phyloP scores from a whole-genome alignment of 2,888 invertebrate genomes.

The Conops quadrifasciatus region DNA sequence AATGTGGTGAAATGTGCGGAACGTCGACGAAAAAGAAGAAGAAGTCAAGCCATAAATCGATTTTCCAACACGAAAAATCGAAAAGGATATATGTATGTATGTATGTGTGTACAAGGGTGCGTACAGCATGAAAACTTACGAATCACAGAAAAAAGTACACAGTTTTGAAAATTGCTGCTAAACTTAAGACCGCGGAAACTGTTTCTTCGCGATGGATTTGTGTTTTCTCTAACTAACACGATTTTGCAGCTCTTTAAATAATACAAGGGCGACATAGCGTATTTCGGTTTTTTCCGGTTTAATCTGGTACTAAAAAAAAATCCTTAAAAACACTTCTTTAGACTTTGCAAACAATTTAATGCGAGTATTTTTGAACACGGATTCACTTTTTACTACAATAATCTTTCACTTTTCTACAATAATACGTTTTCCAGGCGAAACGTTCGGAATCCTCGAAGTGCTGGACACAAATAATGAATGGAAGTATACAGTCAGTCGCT shows the following conservation, averaged over 20 bases:
- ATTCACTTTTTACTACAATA: slow-evolving; percentile 1
- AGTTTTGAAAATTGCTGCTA: slow-evolving; percentile 33
- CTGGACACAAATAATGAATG: slow-evolving; percentile 36
- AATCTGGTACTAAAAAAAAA: too few relatives aligned
- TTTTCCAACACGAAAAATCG: slow-evolving; percentile 20
- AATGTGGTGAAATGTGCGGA: background rate
- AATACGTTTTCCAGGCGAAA: slow-evolving; percentile 7
- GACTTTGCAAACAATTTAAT: too few relatives aligned
- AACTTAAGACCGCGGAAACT: slow-evolving; percentile 23
- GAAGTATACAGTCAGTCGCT: slow-evolving; percentile 17
- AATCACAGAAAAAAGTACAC: slow-evolving; percentile 45
- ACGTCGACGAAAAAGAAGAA: background rate
- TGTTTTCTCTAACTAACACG: slow-evolving; percentile 32
- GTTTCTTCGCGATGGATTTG: slow-evolving; percentile 19
- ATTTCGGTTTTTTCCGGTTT: too few relatives aligned
- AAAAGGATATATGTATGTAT: background rate
- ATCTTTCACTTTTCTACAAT: slow-evolving; percentile 2
- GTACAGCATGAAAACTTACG: slow-evolving; percentile 42
- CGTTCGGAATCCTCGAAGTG: slow-evolving; percentile 21
- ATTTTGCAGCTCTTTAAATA: slow-evolving; percentile 31
- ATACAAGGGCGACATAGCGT: too few relatives aligned
- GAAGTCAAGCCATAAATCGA: slow-evolving; percentile 18
- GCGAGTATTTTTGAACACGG: background rate
- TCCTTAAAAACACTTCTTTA: too few relatives aligned
- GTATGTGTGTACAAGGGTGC: background rate